phyloP scores from a whole-genome alignment of 1,140 invertebrate species.

The Thaumetopoea pityocampa region DNA sequence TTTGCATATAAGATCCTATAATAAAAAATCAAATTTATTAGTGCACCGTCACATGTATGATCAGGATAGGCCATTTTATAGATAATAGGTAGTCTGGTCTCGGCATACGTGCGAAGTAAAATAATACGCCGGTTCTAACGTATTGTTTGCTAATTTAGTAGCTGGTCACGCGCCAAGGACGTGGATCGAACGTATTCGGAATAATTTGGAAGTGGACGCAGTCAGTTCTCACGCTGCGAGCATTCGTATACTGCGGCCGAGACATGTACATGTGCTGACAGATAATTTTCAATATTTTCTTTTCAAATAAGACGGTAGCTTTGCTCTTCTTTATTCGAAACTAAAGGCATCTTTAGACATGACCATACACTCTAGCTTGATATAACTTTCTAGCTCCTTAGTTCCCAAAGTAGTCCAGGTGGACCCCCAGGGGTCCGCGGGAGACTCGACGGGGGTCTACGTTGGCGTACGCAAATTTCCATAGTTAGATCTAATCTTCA shows the following conservation, averaged over 20 bases:
- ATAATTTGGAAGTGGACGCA: slow-evolving; percentile 60
- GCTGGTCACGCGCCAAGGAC: slow-evolving; percentile 68
- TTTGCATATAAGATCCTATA: too few relatives aligned
- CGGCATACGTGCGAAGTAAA: slow-evolving; percentile 41
- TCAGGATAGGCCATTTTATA: slow-evolving; percentile 25
- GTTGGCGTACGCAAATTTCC: too few relatives aligned
- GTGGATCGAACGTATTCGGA: slow-evolving; percentile 59
- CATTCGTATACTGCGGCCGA: slow-evolving; percentile 47
- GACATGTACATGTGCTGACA: slow-evolving; percentile 24
- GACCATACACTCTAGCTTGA: too few relatives aligned
- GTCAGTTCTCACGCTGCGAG: slow-evolving; percentile 63
- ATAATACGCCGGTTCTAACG: slow-evolving; percentile 33
- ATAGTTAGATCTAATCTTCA: too few relatives aligned
- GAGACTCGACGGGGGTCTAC: too few relatives aligned
- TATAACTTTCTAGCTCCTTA: too few relatives aligned
- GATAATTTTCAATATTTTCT: slow-evolving; percentile 18
- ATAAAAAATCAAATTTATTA: too few relatives aligned
- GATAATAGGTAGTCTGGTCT: slow-evolving; percentile 16
- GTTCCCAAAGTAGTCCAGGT: too few relatives aligned
- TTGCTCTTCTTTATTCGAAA: too few relatives aligned
- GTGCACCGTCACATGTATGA: slow-evolving; percentile 4
- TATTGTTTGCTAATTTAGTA: slow-evolving; percentile 42
- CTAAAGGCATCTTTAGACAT: too few relatives aligned
- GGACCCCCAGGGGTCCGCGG: too few relatives aligned
- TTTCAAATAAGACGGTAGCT: too few relatives aligned